phyloP scores from a whole-genome alignment of 1,140 invertebrate genomes.

The Globodera rostochiensis region DNA sequence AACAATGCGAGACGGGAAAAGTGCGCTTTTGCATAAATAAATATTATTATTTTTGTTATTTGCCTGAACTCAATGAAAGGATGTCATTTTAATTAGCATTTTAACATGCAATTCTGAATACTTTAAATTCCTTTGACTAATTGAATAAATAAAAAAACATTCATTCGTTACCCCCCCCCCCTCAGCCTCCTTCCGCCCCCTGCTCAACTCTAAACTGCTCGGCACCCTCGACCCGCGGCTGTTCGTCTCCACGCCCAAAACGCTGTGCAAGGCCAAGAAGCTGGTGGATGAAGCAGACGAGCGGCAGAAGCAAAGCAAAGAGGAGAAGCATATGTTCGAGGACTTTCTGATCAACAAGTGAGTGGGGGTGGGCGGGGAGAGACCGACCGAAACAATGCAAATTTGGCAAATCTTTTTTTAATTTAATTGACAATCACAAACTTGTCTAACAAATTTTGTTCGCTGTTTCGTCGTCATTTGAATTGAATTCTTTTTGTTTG shows the following conservation, averaged over 20 bases:
- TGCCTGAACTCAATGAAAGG: background rate
- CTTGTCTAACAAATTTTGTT: no score
- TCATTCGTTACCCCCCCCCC: background rate
- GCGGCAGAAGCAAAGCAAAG: constrained; percentile 13
- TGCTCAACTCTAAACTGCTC: background rate
- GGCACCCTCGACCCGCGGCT: constrained; percentile 15
- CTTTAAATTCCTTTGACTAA: background rate
- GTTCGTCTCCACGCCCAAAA: constrained; percentile 12
- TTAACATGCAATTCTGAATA: background rate
- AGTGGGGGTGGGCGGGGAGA: background rate
- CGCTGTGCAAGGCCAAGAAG: constrained; percentile 18
- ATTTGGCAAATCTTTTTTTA: background rate
- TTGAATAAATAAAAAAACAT: background rate
- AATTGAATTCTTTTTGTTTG: no score
- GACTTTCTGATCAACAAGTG: constrained; percentile 31
- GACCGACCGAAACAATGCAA: constrained; percentile 8
- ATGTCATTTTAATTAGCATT: no score
- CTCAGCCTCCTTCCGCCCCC: background rate
- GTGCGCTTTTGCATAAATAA: background rate
- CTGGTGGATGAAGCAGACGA: constrained; percentile 20
- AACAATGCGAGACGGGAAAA: background rate
- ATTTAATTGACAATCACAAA: no score
- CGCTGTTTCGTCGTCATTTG: no score
- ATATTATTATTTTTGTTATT: background rate
- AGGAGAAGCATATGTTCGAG: constrained; percentile 30